Base-by-base conservation (phyloP, 2,113 vertebrate species). In the Lophura nycthemera region DNA sequence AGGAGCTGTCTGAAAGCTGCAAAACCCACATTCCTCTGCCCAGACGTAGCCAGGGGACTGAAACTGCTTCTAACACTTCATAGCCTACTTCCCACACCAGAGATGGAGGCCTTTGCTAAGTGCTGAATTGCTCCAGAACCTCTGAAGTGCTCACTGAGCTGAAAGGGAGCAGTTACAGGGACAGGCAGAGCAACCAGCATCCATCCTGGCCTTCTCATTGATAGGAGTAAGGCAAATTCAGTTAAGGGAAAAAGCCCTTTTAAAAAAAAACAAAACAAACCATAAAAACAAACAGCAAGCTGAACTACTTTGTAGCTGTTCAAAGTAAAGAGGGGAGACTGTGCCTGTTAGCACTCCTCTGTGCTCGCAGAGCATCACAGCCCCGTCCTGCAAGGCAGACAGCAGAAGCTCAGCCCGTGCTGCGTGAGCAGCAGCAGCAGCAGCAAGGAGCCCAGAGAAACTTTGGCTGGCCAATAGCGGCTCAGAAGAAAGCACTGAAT, bases 1-100 rank as follows among this genome's bases (percentile, higher is more conserved):
- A 66, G 79, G 64, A 94, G 64, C 66, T 80, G 67, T 56, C 72
- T 93, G 83, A n/a, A 18, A 8, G 67, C 79, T 83, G 4, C 10
- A 64, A 83, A 86, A 83, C 25, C 24, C 72, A 66, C 4, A 8
- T 29, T 89, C 67, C 45, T 77, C 75, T 63, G 80, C 88, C 50
- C 88, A 83, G 69, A 32, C 73, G 25, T 7, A 73, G 81, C 54
- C 76, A 77, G 47, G 47, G 60, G 47, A 42, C 65, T 47, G 63
- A 95, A 91, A 66, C 40, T 56, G 24, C 64, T 91, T 63, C 85
- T 45, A 77, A 20, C 15, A 2, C 32, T 73, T 75, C 47, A 8
- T 69, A 88, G 50, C 5, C 61, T 77, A 1, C 34, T 67, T 83
- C n/a, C 66, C 59, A 69, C 32, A 17, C 29, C 1, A 4, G 8